Evolutionary conservation across 2,888 invertebrate genomes (phyloP), one percentile per base, ranked within the genome.

Genomic region (Charanyca ferruginea): DNA sequence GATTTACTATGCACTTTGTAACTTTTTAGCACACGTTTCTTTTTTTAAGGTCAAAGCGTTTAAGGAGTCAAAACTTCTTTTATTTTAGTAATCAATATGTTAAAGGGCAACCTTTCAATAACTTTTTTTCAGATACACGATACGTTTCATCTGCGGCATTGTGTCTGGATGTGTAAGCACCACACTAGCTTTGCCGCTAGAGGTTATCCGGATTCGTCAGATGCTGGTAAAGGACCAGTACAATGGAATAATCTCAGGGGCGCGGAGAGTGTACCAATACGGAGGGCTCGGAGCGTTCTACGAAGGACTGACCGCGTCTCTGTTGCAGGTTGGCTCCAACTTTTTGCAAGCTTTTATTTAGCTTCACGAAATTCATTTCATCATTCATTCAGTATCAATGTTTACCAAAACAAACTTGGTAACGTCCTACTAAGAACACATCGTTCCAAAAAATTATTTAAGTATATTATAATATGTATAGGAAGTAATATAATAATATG

Each of bases 151-250:
- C 0, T 90, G 93, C 57, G 95, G 95, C 0, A 70, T 88, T 0
- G 61, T 88, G 1, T 88, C 94, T 1, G 95, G 95, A 0, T 89
- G 89, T 42, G 84, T 79, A 32, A 89, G 89, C 35, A 89, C 92
- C 0, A 74, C 89, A 0, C 53, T 94, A 1, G 88, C 89, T 8
- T 77, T 87, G 0, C 95, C 95, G 0, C 58, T 95, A 9, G 95
- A 95, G 65, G 94, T 95, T 48, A 89, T 95, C 25, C 84, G 95
- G 41, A 89, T 93, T 0, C 85, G 95, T 0, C 95, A 95, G 75
- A 93, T 94, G 83, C n/a, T 95, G 0, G 87, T 89, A 13, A 88
- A 89, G 61, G 83, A 89, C 0, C 95, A 94, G 66, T 95, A 95
- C 74, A 84, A 68, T n/a, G 0, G 92, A 92, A 0, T 2, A 93